Base-by-base conservation (phyloP, 2,797 vertebrate genomes). In the Sparidentex hasta region DNA sequence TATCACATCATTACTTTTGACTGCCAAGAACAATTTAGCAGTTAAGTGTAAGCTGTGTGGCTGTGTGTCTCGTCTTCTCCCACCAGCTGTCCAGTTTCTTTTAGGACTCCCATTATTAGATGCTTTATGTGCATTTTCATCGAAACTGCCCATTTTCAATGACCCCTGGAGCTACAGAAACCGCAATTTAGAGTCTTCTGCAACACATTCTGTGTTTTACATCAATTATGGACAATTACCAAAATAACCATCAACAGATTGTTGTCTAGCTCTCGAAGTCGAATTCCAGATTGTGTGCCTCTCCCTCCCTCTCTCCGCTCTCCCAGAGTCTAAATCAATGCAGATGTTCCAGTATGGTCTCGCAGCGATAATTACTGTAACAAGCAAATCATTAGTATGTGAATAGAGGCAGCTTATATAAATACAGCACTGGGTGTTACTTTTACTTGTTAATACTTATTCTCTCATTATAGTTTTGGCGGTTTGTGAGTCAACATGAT, bases 201-300 rank as follows among this genome's bases (percentile, higher is more conserved):
- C 85, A 78, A 82, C 87, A 80, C 78, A 74, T 81, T 73, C 74
- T 63, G 71, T 85, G 88, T 90, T 94, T 92, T 83, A 90, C 90
- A 95, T 95, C 92, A 95, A 94, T 95, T 95, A 93, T 90, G 90
- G 91, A 93, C 92, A 94, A 93, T 95, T 94, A 95, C 93, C 90
- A 93, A 95, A 95, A 95, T 93, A 92, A 90, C 74, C 90, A 88
- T 90, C 86, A 95, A 95, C 95, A 96, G 95, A 95, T 95, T 95
- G 95, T 94, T 94, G 92, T 87, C 79, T 91, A 72, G 69, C 90
- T 91, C 83, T 89, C 71, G 44, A 87, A 91, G 82, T 91, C 41
- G 21, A 84, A 89, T 71, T 93, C 94, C 94, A 95, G 95, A 94
- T 95, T 94, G 93, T 66, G 86, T 83, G 90, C 89, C 90, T 85